Evolutionary conservation across 2,113 vertebrate species (phyloP).

Genomic region (Odocoileus hemionus): DNA sequence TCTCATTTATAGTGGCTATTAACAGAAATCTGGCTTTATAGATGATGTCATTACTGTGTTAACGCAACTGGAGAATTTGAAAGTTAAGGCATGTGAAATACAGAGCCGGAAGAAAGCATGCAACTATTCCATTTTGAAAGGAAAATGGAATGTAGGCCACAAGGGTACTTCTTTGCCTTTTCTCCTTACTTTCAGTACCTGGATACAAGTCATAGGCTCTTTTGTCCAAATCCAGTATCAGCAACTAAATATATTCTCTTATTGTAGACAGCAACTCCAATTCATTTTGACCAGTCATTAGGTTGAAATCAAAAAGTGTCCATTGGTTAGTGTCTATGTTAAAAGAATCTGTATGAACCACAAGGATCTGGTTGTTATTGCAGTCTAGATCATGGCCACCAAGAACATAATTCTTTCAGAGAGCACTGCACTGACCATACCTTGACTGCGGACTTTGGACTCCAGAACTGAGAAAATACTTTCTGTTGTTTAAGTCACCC

Average conservation of each 20-base stretch:
- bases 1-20: not conserved
- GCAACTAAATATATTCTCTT: slow-evolving; percentile 97
- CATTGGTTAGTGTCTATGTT: slow-evolving; percentile 92
- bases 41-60: slow-evolving; percentile 88
- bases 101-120: slow-evolving; percentile 92
- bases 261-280: slow-evolving; percentile 93
- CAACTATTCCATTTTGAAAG: slow-evolving; percentile 91
- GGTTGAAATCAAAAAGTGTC: slow-evolving; percentile 91
- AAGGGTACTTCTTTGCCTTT: slow-evolving; percentile 94
- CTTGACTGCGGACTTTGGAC: not conserved
- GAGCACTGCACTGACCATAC: accelerated
- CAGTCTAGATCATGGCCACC: slow-evolving; percentile 94
- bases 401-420: slow-evolving; percentile 80
- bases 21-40: slow-evolving; percentile 52
- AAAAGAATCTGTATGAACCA: slow-evolving; percentile 93
- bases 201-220: slow-evolving; percentile 96
- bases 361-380: slow-evolving; percentile 94
- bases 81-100: slow-evolving; percentile 93
- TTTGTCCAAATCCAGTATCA: slow-evolving; percentile 98
- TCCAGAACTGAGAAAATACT: not conserved
- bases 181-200: slow-evolving; percentile 86
- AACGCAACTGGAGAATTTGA: slow-evolving; percentile 92
- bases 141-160: slow-evolving; percentile 91
- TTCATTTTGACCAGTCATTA: slow-evolving; percentile 96
- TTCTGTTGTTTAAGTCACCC: not conserved